phyloP scores from a whole-genome alignment of 2,797 vertebrate species.

The Liasis olivaceus region DNA sequence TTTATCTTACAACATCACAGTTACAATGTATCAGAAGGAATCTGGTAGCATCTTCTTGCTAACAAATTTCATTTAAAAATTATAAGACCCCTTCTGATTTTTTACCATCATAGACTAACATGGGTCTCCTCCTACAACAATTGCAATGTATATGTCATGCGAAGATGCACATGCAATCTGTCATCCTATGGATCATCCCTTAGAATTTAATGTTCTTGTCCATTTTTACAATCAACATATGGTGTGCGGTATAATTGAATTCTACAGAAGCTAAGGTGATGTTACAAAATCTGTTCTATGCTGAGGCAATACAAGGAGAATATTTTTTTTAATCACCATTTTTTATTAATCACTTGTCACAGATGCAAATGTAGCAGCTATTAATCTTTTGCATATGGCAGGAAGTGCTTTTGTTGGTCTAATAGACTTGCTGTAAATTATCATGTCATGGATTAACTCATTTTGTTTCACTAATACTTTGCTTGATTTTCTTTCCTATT shows the following conservation, averaged over 20 bases:
- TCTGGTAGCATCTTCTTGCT: neutral
- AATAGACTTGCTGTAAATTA: slow-evolving; percentile 70
- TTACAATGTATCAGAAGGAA: neutral
- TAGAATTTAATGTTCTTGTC: slow-evolving; percentile 46
- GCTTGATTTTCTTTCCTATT: slow-evolving; percentile 64
- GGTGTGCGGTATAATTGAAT: slow-evolving; percentile 36
- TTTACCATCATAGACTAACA: neutral
- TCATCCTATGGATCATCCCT: slow-evolving; percentile 6
- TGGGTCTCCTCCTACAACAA: neutral
- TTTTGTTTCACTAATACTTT: slow-evolving; percentile 73
- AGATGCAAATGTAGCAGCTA: slow-evolving; percentile 56
- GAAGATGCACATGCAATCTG: neutral
- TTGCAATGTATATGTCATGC: neutral
- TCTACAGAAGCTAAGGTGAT: slow-evolving; percentile 38
- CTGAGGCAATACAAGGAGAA: slow-evolving; percentile 58
- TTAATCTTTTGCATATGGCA: slow-evolving; percentile 72
- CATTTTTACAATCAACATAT: slow-evolving; percentile 47
- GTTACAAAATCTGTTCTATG: slow-evolving; percentile 56
- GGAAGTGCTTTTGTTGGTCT: slow-evolving; percentile 64
- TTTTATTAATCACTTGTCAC: slow-evolving; percentile 77
- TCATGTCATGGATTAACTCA: slow-evolving; percentile 72
- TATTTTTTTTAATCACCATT: slow-evolving; percentile 59
- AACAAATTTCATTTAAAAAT: neutral
- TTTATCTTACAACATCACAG: neutral
- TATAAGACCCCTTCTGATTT: neutral